Base-by-base conservation (phyloP, 1,140 invertebrate species). In the Pygmarrhopalites habei region DNA sequence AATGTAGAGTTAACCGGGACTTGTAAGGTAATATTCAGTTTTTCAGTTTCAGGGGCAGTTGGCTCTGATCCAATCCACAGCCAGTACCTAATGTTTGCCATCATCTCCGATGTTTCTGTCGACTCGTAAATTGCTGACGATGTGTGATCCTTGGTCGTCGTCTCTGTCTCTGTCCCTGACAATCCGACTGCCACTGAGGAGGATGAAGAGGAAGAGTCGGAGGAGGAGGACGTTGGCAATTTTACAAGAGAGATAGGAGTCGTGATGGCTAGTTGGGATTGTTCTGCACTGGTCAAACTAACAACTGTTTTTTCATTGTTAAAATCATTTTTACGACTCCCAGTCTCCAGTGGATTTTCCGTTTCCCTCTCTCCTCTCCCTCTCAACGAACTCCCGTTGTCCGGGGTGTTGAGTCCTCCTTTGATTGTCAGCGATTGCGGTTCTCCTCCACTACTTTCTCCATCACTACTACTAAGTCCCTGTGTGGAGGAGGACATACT, bases 61-160 rank as follows among this genome's bases (percentile, higher is more conserved):
- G 68, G 70, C 71, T 90, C 88, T 56, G 85, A 87, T 47, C 88
- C 88, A 4, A 91, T 84, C 89, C 89, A 92, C 3, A 91, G 78
- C 0, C 87, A 88, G 74, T 91, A 92, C 0, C 86, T 88, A 44
- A 90, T 47, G 5, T 21, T 7, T 5, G 85, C 55, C 85, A 86
- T 1, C 52, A n/a, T n/a, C n/a, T n/a, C n/a, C n/a, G n/a, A n/a
- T n/a, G n/a, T n/a, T n/a, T n/a, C n/a, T n/a, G n/a, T n/a, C n/a
- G n/a, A n/a, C n/a, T 15, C 21, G 19, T 39, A 46, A 28, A 14
- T 44, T 12, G 41, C n/a, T 25, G n/a, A 30, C 2, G 17, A 43
- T n/a, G 17, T 14, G 19, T 10, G 12, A 3, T 39, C 39, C 7
- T 39, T 12, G 15, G 35, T 7, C 5, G 44, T 3, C 25, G 28